Evolutionary conservation across 2,888 invertebrate species (phyloP).

Genomic region (Nematopogon swammerdamellus): DNA sequence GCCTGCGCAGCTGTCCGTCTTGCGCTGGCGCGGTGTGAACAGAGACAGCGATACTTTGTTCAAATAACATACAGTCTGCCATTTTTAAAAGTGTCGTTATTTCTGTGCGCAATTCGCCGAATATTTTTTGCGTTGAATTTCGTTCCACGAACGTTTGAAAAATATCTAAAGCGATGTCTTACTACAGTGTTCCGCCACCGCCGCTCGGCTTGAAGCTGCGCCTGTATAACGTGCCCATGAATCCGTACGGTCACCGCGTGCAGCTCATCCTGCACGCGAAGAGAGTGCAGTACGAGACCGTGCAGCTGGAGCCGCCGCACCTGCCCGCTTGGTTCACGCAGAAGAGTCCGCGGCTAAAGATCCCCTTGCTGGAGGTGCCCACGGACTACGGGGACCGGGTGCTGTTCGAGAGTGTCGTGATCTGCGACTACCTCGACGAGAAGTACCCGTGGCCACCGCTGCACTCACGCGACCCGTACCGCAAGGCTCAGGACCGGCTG

Average conservation of each 20-base stretch:
- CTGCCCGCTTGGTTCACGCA: conserved; percentile 63
- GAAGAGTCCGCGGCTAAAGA: conserved; percentile 60
- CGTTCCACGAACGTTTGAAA: too few species aligned
- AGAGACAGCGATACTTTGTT: too few species aligned
- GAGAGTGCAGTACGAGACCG: conserved; percentile 55
- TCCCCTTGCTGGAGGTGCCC: conserved; percentile 73
- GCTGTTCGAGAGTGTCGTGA: conserved; percentile 75
- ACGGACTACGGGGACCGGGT: conserved; percentile 55
- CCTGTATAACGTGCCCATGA: conserved; percentile 64
- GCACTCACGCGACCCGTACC: conserved; percentile 62
- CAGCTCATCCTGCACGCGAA: conserved; percentile 61
- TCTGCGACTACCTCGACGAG: conserved; percentile 81
- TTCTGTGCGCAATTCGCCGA: too few species aligned
- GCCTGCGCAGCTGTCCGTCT: too few species aligned
- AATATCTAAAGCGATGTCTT: too few species aligned
- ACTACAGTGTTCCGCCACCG: conserved; percentile 47
- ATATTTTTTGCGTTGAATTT: too few species aligned
- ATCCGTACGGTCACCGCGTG: conserved; percentile 63
- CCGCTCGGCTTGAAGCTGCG: conserved; percentile 49
- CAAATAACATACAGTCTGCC: too few species aligned
- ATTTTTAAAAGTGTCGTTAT: too few species aligned
- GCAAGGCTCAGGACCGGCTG: conserved; percentile 70
- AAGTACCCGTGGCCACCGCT: conserved; percentile 64
- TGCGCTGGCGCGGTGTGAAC: too few species aligned
- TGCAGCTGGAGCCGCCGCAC: conserved; percentile 49